Evolutionary conservation across 2,888 invertebrate species (phyloP).

Genomic region (Gryllus longicercus): DNA sequence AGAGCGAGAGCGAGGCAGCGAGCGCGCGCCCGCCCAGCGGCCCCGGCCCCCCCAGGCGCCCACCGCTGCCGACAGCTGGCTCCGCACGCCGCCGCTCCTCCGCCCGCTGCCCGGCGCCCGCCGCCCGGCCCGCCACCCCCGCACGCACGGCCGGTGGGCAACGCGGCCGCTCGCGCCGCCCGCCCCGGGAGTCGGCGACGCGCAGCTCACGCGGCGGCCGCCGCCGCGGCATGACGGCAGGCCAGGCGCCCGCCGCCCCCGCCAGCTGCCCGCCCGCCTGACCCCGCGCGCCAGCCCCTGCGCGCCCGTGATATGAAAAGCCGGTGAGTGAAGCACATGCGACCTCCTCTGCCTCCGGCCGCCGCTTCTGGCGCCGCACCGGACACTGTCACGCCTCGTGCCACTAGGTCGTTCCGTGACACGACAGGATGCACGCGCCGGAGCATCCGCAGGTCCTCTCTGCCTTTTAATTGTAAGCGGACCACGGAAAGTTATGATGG

Average conservation of each 20-base stretch:
- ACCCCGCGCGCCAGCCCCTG: not conserved
- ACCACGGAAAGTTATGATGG: too few relatives aligned
- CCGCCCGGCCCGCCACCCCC: not conserved
- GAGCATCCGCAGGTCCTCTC: too few relatives aligned
- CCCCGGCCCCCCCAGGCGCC: not conserved
- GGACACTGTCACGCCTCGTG: not conserved
- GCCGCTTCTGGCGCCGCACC: not conserved
- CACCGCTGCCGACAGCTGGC: not conserved
- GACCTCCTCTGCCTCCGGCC: too few relatives aligned
- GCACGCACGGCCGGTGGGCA: not conserved
- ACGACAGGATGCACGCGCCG: too few relatives aligned
- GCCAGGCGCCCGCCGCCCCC: not conserved
- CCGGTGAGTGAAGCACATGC: not conserved
- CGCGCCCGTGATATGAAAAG: not conserved
- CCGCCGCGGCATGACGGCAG: not conserved
- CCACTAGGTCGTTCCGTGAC: too few relatives aligned
- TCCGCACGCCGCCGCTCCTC: not conserved
- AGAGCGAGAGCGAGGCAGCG: not conserved
- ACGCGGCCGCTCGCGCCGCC: not conserved
- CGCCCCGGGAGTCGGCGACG: not conserved
- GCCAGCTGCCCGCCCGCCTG: not conserved
- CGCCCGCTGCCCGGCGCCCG: not conserved
- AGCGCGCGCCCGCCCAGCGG: not conserved
- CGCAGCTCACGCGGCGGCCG: not conserved
- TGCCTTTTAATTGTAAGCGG: too few relatives aligned